Base-by-base conservation (phyloP, 2,888 invertebrate genomes). In the Erynnis tages region DNA sequence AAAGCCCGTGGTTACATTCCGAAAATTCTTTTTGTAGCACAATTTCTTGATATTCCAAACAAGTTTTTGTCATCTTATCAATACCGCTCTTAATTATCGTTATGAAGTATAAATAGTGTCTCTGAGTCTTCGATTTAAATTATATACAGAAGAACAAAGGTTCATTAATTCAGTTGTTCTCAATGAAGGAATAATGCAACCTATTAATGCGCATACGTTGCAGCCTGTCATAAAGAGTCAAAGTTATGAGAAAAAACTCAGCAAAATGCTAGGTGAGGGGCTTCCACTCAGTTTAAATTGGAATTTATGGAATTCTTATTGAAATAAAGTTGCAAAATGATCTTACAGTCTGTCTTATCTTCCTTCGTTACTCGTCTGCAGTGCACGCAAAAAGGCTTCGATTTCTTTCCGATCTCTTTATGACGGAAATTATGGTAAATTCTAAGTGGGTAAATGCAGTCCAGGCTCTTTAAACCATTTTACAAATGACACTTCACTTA, bases 171-270 rank as follows among this genome's bases (percentile, higher is more conserved):
- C 67, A 63, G 63, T 58, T 61, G 60, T 63, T 57, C 53, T 61
- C 54, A 60, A 61, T 61, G 62, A 62, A 61, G 57, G 55, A 56
- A 61, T 61, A 58, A 74, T 68, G 65, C 58, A 54, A 66, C 60
- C 62, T 64, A 74, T 66, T 69, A 69, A 74, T 73, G 78, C 67
- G 71, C 73, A 76, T 79, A 71, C 65, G 63, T 62, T 55, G 55
- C 38, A 65, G 66, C 63, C 69, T 73, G 75, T 78, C 78, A 75
- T 69, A 67, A 69, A 69, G 70, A 70, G 71, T 76, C 70, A 71
- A 66, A 66, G 65, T 65, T 61, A 65, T 63, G 62, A 50, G 49
- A 48, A 54, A 57, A 63, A 69, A 64, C 60, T 63, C 62, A 0
- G 10, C 16, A 17, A 14, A 17, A 16, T 32, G 14, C n/a, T 32